Evolutionary conservation across 2,113 vertebrate genomes (phyloP).

Genomic region (Siniperca knerii): DNA sequence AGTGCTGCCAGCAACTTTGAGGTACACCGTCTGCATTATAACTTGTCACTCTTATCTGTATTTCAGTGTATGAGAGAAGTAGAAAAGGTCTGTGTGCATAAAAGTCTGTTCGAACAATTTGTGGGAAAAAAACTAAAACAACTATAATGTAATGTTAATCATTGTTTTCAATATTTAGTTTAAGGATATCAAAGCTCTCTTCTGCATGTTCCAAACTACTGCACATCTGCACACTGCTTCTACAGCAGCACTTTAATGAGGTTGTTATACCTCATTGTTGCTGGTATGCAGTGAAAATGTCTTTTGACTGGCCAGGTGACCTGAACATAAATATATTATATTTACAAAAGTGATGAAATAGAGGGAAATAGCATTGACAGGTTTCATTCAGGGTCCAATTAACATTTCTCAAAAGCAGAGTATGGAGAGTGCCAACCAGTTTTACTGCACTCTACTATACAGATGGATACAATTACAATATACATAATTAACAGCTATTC

Average conservation of each 20-base stretch:
- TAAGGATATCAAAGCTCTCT: background rate
- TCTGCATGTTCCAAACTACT: background rate
- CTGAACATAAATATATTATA: background rate
- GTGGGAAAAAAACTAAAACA: background rate
- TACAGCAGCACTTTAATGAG: background rate
- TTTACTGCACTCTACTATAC: background rate
- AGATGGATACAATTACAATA: conserved; percentile 14
- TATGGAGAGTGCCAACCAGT: background rate
- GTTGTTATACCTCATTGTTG: background rate
- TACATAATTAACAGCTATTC: background rate
- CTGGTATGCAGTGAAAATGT: background rate
- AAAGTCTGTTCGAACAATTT: background rate
- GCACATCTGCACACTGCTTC: background rate
- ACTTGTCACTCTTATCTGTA: background rate
- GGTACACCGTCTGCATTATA: background rate
- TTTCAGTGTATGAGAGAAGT: background rate
- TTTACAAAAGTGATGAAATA: conserved; percentile 19
- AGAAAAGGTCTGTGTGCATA: background rate
- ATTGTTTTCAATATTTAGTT: background rate
- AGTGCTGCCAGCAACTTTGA: background rate
- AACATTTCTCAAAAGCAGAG: background rate
- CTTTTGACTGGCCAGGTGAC: conserved; percentile 16
- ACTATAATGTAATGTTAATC: background rate
- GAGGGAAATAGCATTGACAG: background rate
- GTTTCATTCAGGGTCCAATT: background rate